Evolutionary conservation across 2,113 vertebrate genomes (phyloP), one percentile per base, ranked within the genome.

Genomic region (Esox niger): DNA sequence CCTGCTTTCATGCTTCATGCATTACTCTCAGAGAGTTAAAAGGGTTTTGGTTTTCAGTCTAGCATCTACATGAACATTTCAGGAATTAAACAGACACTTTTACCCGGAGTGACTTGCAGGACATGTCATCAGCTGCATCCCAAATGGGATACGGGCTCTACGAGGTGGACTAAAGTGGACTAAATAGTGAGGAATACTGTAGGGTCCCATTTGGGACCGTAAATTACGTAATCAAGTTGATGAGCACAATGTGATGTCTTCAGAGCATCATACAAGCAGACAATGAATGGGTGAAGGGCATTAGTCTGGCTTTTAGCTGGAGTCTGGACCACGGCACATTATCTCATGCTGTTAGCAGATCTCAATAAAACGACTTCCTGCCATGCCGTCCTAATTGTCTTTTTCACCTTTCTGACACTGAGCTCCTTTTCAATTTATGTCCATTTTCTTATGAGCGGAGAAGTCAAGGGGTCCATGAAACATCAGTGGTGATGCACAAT

Each of bases 341-440:
- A 69, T 38, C 66, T 74, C 72, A 38, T 64, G 57, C 58, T 67
- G 64, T 15, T 57, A 33, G 52, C 15, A 25, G 27, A 58, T 49
- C 68, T 31, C 46, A 64, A 47, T 68, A 60, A 74, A 64, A 63
- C 55, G 38, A 54, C 33, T 69, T 47, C 66, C 71, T 64, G 30
- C 15, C 13, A 6, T 43, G 47, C 47, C 7, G 60, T 13, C 60
- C 26, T 70, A 54, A 61, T 69, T 54, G 68, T 63, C 31, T 55
- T 29, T 63, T 70, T 70, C 60, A 70, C 68, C 60, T 62, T 38
- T 38, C 30, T 55, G 68, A 63, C 68, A 70, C 31, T 10, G n/a
- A 21, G 52, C 62, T 17, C 21, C n/a, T 52, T 54, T 52, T 60
- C 20, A 31, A 13, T 69, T 43, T 29, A 58, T 13, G 8, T 25